Percentiles rank a stretch among this genome's conserved stretches.
Conservation (phyloP, 2,797 vertebrate genomes). For the Artibeus lituratus region DNA sequence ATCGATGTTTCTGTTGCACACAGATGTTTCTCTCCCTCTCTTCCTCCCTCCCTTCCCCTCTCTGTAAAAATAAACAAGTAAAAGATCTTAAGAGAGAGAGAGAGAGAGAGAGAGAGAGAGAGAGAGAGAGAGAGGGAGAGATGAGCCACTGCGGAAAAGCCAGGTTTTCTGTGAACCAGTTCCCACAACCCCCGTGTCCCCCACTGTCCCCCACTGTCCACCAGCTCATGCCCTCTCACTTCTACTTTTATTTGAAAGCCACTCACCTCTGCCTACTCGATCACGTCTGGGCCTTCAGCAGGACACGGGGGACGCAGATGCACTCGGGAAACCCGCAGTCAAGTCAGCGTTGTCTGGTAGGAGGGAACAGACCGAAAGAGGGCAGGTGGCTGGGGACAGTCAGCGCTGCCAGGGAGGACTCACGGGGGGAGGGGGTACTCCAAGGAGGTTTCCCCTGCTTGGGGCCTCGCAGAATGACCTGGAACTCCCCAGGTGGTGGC, state of each 20-base stretch:
- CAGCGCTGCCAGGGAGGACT: neutral
- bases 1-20: too few species aligned
- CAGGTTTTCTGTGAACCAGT: neutral
- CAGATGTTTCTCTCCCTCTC: too few species aligned
- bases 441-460: neutral
- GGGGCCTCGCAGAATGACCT: neutral
- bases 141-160: neutral
- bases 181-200: neutral
- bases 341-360: neutral
- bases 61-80: too few species aligned
- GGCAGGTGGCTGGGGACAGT: neutral
- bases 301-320: neutral
- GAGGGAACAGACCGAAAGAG: neutral
- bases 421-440: neutral
- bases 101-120: too few species aligned
- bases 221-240: neutral
- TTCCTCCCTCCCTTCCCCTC: too few species aligned
- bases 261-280: neutral
- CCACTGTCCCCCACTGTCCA: neutral
- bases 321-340: neutral
- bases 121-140: too few species aligned
- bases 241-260: neutral
- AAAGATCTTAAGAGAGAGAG: too few species aligned
- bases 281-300: neutral
- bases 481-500: neutral